Percentiles rank a stretch among this genome's conserved stretches.
phyloP scores from a whole-genome alignment of 2,113 vertebrate genomes.

The Burhinus bistriatus region DNA sequence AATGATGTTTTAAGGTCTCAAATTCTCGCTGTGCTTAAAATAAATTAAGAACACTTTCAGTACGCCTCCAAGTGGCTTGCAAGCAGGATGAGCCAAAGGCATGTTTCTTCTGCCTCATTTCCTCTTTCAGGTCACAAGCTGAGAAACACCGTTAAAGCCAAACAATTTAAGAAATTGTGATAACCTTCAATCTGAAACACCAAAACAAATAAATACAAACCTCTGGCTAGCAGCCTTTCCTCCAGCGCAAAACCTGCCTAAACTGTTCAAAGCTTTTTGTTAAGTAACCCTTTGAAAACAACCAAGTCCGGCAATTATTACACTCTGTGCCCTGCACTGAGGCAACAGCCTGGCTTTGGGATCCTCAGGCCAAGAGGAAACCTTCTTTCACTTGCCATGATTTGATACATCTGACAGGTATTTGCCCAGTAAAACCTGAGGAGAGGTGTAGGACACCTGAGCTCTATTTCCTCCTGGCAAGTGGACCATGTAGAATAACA shows the following conservation, averaged over 20 bases:
- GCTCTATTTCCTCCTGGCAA: not conserved
- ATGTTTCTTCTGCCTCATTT: not conserved
- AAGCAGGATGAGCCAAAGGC: not conserved
- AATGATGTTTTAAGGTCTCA: not conserved
- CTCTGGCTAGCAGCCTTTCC: not conserved
- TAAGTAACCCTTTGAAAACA: not conserved
- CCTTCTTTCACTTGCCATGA: not conserved
- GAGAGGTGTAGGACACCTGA: not conserved
- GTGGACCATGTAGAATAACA: fast-evolving
- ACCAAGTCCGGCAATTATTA: not conserved
- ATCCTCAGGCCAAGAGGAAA: not conserved
- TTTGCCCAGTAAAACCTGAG: not conserved
- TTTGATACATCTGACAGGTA: not conserved
- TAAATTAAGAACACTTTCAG: not conserved
- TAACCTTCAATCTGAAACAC: not conserved
- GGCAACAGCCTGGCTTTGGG: not conserved
- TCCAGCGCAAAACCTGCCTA: not conserved
- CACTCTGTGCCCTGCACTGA: not conserved
- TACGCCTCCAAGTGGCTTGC: not conserved
- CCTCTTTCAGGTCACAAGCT: not conserved
- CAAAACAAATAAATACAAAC: not conserved
- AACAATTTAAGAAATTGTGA: not conserved
- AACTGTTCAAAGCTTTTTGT: not conserved
- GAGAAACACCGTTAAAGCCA: not conserved
- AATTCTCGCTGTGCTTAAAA: not conserved